phyloP scores from a whole-genome alignment of 2,888 invertebrate genomes.

The Alloplasta piceator region DNA sequence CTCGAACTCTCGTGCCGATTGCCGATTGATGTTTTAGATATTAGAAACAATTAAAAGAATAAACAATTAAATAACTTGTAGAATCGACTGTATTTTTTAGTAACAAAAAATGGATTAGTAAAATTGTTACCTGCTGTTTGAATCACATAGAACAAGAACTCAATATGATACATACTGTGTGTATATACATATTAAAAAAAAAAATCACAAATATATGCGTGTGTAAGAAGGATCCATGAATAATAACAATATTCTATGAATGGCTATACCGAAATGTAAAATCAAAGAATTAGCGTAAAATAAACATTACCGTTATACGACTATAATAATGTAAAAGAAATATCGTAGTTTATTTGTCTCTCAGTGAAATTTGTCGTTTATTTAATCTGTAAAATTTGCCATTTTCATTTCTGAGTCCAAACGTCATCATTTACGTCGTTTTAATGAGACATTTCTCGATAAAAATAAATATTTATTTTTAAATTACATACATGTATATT shows the following conservation, averaged over 20 bases:
- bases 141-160: constrained; percentile 66
- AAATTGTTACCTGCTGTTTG: constrained; percentile 79
- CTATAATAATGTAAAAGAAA: constrained; percentile 44
- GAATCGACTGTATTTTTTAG: constrained; percentile 80
- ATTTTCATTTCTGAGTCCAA: background rate
- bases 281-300: constrained; percentile 79
- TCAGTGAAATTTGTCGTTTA: background rate
- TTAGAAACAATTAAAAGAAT: constrained; percentile 7
- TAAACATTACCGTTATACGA: constrained; percentile 78
- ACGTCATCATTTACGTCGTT: background rate
- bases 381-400: background rate
- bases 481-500: too few relatives aligned
- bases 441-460: too few relatives aligned
- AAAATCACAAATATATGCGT: constrained; percentile 70
- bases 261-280: constrained; percentile 82
- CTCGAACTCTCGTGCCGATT: constrained; percentile 48
- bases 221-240: constrained; percentile 72
- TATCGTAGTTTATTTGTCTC: constrained; percentile 21
- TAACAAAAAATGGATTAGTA: constrained; percentile 71
- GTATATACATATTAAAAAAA: constrained; percentile 44
- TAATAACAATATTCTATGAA: constrained; percentile 80
- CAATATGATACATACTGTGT: constrained; percentile 43
- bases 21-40: constrained; percentile 60
- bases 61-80: constrained; percentile 67
- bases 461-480: too few relatives aligned